Percentiles rank a stretch among this genome's conserved stretches.
Conservation (phyloP, 2,888 invertebrate species). For the Agonopterix subpropinquella region DNA sequence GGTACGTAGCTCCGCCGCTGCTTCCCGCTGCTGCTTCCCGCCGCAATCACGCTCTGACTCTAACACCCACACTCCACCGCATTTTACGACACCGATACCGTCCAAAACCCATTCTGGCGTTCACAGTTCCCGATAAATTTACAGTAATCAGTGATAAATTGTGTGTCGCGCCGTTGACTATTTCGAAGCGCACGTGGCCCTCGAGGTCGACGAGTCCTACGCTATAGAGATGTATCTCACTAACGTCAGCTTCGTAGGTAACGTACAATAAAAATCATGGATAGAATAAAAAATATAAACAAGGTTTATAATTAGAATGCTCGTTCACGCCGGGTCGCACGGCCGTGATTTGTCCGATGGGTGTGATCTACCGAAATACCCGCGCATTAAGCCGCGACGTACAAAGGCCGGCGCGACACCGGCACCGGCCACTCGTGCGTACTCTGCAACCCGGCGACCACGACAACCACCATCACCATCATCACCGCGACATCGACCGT, state of each 20-base stretch:
- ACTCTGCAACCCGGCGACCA: conserved; percentile 23
- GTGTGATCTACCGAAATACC: conserved; percentile 71
- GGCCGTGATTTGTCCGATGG: conserved; percentile 72
- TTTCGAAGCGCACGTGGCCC: conserved; percentile 68
- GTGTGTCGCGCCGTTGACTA: conserved; percentile 43
- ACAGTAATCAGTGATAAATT: conserved; percentile 22
- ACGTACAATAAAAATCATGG: conserved; percentile 52
- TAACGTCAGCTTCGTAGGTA: conserved; percentile 22
- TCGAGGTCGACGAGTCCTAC: conserved; percentile 44
- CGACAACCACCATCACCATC: not conserved
- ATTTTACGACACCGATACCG: conserved; percentile 25
- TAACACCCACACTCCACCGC: conserved; percentile 14
- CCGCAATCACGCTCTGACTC: conserved; percentile 10
- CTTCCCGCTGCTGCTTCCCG: conserved; percentile 5
- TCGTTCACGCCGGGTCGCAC: conserved; percentile 71
- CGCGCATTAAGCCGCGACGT: conserved; percentile 61
- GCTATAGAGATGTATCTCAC: too few relatives aligned
- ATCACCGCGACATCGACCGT: conserved; percentile 1
- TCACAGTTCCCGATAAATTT: conserved; percentile 34
- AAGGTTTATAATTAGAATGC: conserved; percentile 72
- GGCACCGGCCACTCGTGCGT: conserved; percentile 37
- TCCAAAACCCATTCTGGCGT: conserved; percentile 47
- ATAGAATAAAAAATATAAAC: conserved; percentile 70
- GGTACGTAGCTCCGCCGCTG: conserved; percentile 51
- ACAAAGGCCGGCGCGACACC: conserved; percentile 36